A percentile compares a stretch with the other conserved stretches of the same genome.
Evolutionary conservation across 2,797 vertebrate species (phyloP).

Genomic region (Fundulus diaphanus): DNA sequence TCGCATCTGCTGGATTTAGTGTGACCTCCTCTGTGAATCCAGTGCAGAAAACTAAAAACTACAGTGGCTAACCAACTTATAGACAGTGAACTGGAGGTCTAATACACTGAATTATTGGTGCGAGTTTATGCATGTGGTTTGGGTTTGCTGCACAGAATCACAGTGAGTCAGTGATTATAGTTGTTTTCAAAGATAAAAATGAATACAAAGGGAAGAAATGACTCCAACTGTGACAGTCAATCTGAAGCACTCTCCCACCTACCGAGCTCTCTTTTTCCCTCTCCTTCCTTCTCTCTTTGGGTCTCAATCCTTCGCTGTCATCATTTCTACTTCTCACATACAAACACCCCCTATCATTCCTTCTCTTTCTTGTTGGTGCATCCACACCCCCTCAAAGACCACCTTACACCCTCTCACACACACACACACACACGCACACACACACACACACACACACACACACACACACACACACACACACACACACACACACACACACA

Average conservation of each 20-base stretch:
- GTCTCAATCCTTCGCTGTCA: conserved; percentile 44
- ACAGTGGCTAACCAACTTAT: conserved; percentile 14
- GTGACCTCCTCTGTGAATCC: neutral
- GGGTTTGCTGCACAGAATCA: conserved; percentile 49
- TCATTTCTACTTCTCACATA: conserved; percentile 54
- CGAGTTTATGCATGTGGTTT: conserved; percentile 29
- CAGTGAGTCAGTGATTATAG: conserved; percentile 73
- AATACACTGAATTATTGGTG: neutral
- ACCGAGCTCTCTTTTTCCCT: conserved; percentile 57
- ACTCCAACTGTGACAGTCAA: conserved; percentile 71
- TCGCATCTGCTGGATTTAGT: neutral
- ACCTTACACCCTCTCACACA: conserved; percentile 43
- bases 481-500: conserved; percentile 51
- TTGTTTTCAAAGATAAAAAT: conserved; percentile 72
- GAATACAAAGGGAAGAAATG: conserved; percentile 67
- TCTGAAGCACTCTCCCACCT: conserved; percentile 73
- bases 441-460: conserved; percentile 4
- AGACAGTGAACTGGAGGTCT: conserved; percentile 17
- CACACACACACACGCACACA: conserved; percentile 45
- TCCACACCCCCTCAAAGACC: conserved; percentile 36
- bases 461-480: neutral
- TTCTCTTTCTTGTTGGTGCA: conserved; percentile 36
- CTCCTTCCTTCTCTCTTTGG: conserved; percentile 47
- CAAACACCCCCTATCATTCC: conserved; percentile 60
- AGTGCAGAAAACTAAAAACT: neutral